These are phyloP conservation scores for Drosophila peninsularis DNA, from an alignment of 2,888 invertebrate species.

Conservation along the genomic window DNA sequence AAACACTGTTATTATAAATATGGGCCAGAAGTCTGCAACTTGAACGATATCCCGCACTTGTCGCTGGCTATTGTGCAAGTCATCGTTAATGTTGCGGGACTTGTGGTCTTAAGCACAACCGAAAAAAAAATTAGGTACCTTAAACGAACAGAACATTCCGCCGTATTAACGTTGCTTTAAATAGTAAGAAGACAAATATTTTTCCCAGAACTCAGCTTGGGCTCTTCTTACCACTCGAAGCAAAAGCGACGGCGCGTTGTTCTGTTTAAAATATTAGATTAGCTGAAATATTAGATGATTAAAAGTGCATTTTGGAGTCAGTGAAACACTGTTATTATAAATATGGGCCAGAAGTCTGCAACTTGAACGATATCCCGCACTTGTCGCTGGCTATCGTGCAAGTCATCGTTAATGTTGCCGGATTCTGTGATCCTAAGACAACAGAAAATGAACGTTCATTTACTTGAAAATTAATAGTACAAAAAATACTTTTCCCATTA, in stretches of 20 bases:
- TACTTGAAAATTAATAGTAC: no score
- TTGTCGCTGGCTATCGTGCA: conserved; percentile 51
- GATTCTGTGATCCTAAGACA: conserved; percentile 25
- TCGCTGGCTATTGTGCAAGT: no score
- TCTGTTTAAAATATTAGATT: neutral
- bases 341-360: conserved; percentile 29
- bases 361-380: conserved; percentile 46
- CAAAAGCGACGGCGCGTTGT: conserved; percentile 17
- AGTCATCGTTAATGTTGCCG: conserved; percentile 49
- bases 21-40: no score
- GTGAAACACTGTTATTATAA: no score
- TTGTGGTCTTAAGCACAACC: no score
- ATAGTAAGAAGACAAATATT: conserved; percentile 17
- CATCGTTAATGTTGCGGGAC: no score
- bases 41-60: no score
- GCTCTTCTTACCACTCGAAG: conserved; percentile 27
- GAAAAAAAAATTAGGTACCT: no score
- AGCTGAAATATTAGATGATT: neutral
- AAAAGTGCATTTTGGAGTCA: neutral
- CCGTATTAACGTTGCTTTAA: conserved; percentile 27
- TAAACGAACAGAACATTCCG: neutral
- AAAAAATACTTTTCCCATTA: neutral
- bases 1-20: no score
- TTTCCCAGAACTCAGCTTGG: conserved; percentile 22
- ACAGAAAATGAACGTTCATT: neutral